Evolutionary conservation across 2,797 vertebrate species (phyloP).

Genomic region (Ceryle rudis): DNA sequence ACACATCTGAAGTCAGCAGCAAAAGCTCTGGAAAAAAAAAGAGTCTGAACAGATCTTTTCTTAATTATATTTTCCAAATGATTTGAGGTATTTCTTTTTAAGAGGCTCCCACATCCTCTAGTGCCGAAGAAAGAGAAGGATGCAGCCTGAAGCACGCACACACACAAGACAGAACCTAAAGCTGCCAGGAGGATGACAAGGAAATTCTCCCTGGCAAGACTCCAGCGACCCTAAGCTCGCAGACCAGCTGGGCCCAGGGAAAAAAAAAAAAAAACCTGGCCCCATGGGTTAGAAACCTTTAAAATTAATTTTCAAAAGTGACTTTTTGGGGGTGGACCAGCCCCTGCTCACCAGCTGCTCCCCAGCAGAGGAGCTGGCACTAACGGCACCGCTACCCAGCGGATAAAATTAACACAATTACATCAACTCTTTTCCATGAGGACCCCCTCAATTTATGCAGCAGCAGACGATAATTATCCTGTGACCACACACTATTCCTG

Average conservation of each 20-base stretch:
- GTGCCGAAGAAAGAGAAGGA: slow-evolving; percentile 16
- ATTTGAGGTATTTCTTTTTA: neutral
- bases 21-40: neutral
- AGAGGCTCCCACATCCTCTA: slow-evolving; percentile 35
- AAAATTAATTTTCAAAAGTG: neutral
- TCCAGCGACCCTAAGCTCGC: neutral
- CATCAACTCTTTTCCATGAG: neutral
- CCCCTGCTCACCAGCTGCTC: slow-evolving; percentile 1
- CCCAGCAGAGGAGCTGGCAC: slow-evolving; percentile 31
- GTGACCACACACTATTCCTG: slow-evolving; percentile 24
- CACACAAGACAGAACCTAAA: neutral
- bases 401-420: slow-evolving; percentile 54
- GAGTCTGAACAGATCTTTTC: neutral
- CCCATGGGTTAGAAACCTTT: neutral
- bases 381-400: neutral
- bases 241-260: neutral
- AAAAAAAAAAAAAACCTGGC: neutral
- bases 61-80: neutral
- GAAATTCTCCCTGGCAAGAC: slow-evolving; percentile 48
- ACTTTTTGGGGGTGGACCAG: neutral
- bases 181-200: slow-evolving; percentile 32
- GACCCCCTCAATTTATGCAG: neutral
- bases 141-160: neutral
- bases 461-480: slow-evolving; percentile 7
- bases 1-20: neutral